Percentiles rank a stretch among this genome's conserved stretches.
Evolutionary conservation across 2,888 invertebrate genomes (phyloP).

Genomic region (Peribatodes rhomboidaria): DNA sequence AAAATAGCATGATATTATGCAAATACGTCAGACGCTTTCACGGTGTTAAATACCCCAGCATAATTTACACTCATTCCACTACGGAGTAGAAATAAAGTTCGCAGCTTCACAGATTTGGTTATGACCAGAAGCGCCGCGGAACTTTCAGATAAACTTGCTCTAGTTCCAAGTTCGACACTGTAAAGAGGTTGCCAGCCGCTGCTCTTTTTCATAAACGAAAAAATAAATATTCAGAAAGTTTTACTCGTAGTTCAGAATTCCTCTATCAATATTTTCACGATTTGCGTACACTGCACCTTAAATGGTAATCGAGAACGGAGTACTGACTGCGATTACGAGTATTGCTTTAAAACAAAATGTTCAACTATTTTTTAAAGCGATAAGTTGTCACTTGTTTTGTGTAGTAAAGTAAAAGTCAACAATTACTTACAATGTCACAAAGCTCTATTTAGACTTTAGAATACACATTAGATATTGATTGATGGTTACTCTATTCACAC

Average conservation of each 20-base stretch:
- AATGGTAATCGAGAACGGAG: neutral
- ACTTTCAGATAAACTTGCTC: slow-evolving; percentile 29
- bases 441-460: too few relatives aligned
- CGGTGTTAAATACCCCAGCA: slow-evolving; percentile 18
- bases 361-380: too few relatives aligned
- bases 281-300: neutral
- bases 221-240: slow-evolving; percentile 4
- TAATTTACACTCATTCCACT: slow-evolving; percentile 30
- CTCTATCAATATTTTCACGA: neutral
- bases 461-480: too few relatives aligned
- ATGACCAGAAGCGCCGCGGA: slow-evolving; percentile 15
- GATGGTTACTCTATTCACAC: too few relatives aligned
- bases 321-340: neutral
- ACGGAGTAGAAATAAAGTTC: slow-evolving; percentile 32
- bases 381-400: too few relatives aligned
- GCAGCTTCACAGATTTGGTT: slow-evolving; percentile 26
- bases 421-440: too few relatives aligned
- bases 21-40: slow-evolving; percentile 9
- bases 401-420: too few relatives aligned
- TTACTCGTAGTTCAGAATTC: neutral
- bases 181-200: slow-evolving; percentile 15
- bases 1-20: slow-evolving; percentile 16
- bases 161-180: slow-evolving; percentile 17
- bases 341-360: too few relatives aligned
- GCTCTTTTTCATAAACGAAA: slow-evolving; percentile 5